Evolutionary conservation across 1,140 invertebrate genomes (phyloP).

Genomic region (Teleogryllus occipitalis): DNA sequence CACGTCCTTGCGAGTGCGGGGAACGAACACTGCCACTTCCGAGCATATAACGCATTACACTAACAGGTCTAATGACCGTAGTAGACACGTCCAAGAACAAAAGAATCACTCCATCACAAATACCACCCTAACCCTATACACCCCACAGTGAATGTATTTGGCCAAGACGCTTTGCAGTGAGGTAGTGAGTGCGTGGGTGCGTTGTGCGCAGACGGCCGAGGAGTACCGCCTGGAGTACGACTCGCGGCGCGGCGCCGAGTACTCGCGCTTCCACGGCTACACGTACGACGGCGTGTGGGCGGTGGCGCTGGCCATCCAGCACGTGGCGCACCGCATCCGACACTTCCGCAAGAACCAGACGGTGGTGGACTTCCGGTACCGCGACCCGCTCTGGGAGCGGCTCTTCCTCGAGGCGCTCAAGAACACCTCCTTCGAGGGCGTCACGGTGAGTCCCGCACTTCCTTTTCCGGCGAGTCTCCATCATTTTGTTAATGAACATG

Average conservation of each 20-base stretch:
- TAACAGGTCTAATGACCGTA: too few species aligned
- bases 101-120: too few species aligned
- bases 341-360: constrained; percentile 56
- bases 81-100: too few species aligned
- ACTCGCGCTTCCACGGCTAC: constrained; percentile 92
- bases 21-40: too few species aligned
- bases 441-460: constrained; percentile 64
- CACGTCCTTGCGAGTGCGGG: too few species aligned
- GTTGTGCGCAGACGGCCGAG: constrained; percentile 63
- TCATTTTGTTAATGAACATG: too few species aligned
- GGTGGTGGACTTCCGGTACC: constrained; percentile 71
- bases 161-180: too few species aligned
- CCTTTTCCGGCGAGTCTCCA: not conserved
- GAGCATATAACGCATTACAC: too few species aligned
- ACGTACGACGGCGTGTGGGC: constrained; percentile 97
- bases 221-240: constrained; percentile 83
- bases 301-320: constrained; percentile 83
- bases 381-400: constrained; percentile 78
- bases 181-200: not conserved
- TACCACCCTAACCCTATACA: too few species aligned
- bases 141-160: too few species aligned
- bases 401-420: constrained; percentile 79
- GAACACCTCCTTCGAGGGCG: constrained; percentile 87
- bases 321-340: constrained; percentile 62
- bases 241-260: constrained; percentile 63